Base-by-base conservation (phyloP, 2,888 invertebrate species). In the Sarcophaga caerulescens region DNA sequence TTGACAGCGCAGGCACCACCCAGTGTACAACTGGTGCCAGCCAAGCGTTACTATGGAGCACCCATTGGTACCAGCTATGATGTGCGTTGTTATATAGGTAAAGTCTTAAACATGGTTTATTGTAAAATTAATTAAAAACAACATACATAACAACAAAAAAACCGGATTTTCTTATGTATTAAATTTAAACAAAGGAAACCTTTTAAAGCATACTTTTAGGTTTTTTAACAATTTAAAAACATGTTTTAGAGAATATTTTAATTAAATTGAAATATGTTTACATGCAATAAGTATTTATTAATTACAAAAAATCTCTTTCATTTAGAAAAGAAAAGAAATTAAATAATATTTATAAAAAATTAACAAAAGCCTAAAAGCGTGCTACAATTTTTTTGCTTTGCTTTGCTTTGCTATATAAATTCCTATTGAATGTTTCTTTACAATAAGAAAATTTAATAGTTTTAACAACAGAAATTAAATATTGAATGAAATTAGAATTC, bases 31-130 rank as follows among this genome's bases (percentile, higher is more conserved):
- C 94, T 98, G 88, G 97, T 97, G 23, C 98, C 98, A 0, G 97
- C 98, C 3, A 97, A 98, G 92, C 96, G 97, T 91, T 98, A 98
- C 93, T 96, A 96, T 88, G 98, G 98, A 0, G 97, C 97, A 1
- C 98, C 98, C 0, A 97, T 98, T 71, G 98, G 98, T 14, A 98
- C 97, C 74, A 97, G 97, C 81, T 98, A 98, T 91, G 97, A 98
- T 91, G 95, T 98, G 71, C 95, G 97, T 90, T 97, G 97, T 88
- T 98, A 96, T 92, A 95, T 97, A 83, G 97, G 97, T 97, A 94
- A 95, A 47, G 14, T 6, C 47, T 47, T 47, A 47, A 14, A 17
- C 17, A 52, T 17, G 12, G 14, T 14, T 95, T 8, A 10, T 35
- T 8, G 35, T 35, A 35, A 35, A 35, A 35, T 52, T 52, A 52